These are phyloP conservation scores for Volucella bombylans DNA, from an alignment of 2,888 invertebrate genomes.

Conservation along the genomic window DNA sequence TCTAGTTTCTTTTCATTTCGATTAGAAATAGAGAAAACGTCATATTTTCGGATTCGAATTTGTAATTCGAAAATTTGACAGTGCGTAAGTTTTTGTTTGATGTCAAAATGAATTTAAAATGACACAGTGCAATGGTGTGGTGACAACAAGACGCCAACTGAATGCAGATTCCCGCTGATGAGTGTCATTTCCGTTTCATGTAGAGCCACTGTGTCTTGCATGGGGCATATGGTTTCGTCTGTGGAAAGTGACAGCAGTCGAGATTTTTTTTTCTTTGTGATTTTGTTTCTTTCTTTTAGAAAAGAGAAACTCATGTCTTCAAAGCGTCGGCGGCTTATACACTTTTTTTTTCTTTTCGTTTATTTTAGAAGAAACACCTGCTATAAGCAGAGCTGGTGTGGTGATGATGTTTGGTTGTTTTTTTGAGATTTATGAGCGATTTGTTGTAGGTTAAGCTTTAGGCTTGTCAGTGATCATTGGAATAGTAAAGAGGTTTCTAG, in stretches of 20 bases:
- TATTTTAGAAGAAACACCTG: constrained; percentile 43
- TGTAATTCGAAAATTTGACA: constrained; percentile 31
- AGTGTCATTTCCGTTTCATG: constrained; percentile 69
- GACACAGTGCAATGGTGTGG: constrained; percentile 21
- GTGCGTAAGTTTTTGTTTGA: constrained; percentile 26
- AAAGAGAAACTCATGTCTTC: constrained; percentile 62
- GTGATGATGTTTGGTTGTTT: constrained; percentile 38
- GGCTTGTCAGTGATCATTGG: too few relatives aligned
- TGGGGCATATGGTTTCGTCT: constrained; percentile 24
- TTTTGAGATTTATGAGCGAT: constrained; percentile 42
- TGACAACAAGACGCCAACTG: constrained; percentile 40
- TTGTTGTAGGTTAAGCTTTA: constrained; percentile 31
- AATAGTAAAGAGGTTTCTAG: too few relatives aligned
- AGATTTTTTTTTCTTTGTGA: constrained; percentile 22
- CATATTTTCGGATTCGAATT: constrained; percentile 18
- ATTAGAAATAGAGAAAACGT: constrained; percentile 58
- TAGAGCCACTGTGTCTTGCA: constrained; percentile 49
- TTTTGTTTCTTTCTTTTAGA: constrained; percentile 18
- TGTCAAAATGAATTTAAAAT: constrained; percentile 58
- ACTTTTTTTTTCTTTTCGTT: background rate
- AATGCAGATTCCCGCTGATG: constrained; percentile 65
- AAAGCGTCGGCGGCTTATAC: constrained; percentile 21
- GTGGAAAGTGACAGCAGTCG: constrained; percentile 61
- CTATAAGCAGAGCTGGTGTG: constrained; percentile 14
- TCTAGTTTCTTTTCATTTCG: constrained; percentile 4